Evolutionary conservation across 1,140 invertebrate genomes (phyloP).

Genomic region (Plutomurus gul): DNA sequence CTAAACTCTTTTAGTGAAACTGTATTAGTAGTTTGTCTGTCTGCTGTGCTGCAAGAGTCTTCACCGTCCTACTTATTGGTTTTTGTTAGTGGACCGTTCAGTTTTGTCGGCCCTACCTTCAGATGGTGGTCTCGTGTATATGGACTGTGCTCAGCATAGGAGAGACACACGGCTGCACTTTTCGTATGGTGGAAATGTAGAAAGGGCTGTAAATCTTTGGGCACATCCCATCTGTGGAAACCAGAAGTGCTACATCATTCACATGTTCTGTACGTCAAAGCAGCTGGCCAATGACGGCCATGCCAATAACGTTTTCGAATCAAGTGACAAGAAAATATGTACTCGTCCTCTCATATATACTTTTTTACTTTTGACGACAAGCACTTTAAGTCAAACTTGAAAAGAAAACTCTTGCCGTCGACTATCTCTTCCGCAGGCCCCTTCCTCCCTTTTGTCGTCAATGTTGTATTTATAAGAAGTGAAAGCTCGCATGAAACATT

Average conservation of each 20-base stretch:
- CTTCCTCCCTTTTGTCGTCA: background rate
- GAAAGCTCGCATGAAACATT: background rate
- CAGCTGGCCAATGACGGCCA: slow-evolving; percentile 23
- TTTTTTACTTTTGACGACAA: background rate
- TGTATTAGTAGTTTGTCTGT: background rate
- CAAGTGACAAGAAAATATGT: slow-evolving; percentile 24
- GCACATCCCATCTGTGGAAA: slow-evolving; percentile 5
- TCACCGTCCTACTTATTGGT: background rate
- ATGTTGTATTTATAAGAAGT: background rate
- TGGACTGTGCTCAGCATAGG: background rate
- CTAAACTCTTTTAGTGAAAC: background rate
- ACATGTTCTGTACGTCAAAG: slow-evolving; percentile 22
- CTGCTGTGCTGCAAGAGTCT: background rate
- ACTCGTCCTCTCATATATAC: background rate
- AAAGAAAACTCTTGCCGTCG: background rate
- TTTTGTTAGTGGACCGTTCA: background rate
- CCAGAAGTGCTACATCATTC: slow-evolving; percentile 28
- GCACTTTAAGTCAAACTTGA: slow-evolving; percentile 2
- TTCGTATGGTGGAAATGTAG: background rate
- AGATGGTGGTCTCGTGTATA: no score
- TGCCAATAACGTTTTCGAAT: slow-evolving; percentile 9
- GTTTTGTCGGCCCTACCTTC: background rate
- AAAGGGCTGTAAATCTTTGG: slow-evolving; percentile 4
- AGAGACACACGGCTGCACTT: background rate
- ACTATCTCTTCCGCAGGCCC: background rate